Percentiles rank a stretch among this genome's conserved stretches.
phyloP scores from a whole-genome alignment of 2,888 invertebrate species.

The Andrena bicolor region DNA sequence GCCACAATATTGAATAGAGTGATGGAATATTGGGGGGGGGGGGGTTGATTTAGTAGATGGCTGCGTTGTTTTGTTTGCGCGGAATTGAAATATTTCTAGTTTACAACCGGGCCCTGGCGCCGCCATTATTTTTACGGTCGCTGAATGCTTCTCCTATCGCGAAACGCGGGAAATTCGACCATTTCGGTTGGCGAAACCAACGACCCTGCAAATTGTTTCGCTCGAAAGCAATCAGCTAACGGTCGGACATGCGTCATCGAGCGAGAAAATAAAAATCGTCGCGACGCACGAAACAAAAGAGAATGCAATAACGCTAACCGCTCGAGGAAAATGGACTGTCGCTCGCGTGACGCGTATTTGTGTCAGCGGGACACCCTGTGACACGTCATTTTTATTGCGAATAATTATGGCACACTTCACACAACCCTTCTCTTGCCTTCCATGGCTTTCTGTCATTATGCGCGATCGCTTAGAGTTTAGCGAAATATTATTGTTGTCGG shows the following conservation, averaged over 20 bases:
- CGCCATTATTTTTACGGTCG: background rate
- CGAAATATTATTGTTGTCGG: too few species aligned
- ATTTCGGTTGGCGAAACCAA: background rate
- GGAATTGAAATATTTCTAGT: background rate
- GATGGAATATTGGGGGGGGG: too few species aligned
- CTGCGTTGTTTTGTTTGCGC: background rate
- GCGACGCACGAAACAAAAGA: conserved; percentile 1
- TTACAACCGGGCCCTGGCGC: background rate
- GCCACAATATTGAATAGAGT: too few species aligned
- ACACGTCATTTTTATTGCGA: conserved; percentile 33
- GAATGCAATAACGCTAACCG: conserved; percentile 38
- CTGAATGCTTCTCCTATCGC: background rate
- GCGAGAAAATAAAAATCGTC: background rate
- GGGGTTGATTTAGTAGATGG: conserved; percentile 7
- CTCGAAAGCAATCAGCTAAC: conserved; percentile 24
- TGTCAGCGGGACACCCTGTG: conserved; percentile 51
- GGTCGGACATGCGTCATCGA: background rate
- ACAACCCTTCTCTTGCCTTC: background rate
- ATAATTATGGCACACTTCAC: conserved; percentile 39
- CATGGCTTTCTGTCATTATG: too few species aligned
- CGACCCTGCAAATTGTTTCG: conserved; percentile 13
- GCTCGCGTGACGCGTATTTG: conserved; percentile 57
- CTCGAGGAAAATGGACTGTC: conserved; percentile 50
- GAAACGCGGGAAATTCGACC: background rate
- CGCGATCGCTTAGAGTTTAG: too few species aligned